These are phyloP conservation scores for Amphiduros pacificus DNA, from an alignment of 2,888 invertebrate genomes.

Conservation along the genomic window DNA sequence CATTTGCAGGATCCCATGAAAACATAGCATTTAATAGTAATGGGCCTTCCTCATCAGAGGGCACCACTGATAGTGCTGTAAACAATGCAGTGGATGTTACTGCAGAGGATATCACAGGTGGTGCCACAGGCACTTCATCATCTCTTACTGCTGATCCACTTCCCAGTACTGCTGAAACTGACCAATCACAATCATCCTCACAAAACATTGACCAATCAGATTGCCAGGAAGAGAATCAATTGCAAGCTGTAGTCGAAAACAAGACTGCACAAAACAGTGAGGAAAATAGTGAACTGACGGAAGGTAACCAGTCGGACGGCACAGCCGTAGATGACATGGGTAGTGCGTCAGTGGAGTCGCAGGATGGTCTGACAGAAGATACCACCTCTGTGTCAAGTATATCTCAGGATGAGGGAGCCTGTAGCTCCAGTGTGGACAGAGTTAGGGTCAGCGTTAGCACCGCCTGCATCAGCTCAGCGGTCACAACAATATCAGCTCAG, in stretches of 20 bases:
- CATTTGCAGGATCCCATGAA: constrained; percentile 45
- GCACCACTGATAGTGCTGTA: too few relatives aligned
- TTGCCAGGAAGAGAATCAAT: too few relatives aligned
- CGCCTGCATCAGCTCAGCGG: neutral
- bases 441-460: constrained; percentile 6
- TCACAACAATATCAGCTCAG: constrained; percentile 30
- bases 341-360: neutral
- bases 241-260: too few relatives aligned
- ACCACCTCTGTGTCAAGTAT: neutral
- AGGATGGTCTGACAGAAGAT: neutral
- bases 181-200: too few relatives aligned
- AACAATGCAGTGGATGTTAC: too few relatives aligned
- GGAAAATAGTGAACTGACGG: too few relatives aligned
- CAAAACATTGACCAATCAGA: too few relatives aligned
- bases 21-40: constrained; percentile 23
- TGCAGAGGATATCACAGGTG: too few relatives aligned
- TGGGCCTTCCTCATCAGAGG: neutral
- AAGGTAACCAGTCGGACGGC: too few relatives aligned
- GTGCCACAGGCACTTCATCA: too few relatives aligned
- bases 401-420: neutral
- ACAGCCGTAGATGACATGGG: neutral
- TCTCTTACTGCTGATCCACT: neutral
- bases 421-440: neutral
- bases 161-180: too few relatives aligned
- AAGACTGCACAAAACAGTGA: neutral